Conservation (phyloP, 2,888 invertebrate species). For the Drosophila mettleri region DNA sequence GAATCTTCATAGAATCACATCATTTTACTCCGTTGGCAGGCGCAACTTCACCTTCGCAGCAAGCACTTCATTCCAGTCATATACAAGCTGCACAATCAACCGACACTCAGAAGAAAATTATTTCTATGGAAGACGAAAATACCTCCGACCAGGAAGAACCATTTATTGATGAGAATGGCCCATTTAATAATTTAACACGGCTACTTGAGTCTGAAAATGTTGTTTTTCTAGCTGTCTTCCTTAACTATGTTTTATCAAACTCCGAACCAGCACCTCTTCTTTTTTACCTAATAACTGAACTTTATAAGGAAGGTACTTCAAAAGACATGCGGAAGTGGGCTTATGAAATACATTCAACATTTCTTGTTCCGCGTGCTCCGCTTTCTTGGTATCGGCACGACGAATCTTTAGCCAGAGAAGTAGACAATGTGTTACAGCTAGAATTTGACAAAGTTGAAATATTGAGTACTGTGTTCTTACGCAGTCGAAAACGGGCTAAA, state of each 20-base stretch:
- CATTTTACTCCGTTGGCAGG: conserved; percentile 75
- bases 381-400: conserved; percentile 84
- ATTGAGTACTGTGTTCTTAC: conserved; percentile 94
- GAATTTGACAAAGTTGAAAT: conserved; percentile 96
- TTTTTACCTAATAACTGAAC: conserved; percentile 95
- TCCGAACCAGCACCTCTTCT: conserved; percentile 89
- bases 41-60: conserved; percentile 66
- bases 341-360: conserved; percentile 99
- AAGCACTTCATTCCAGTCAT: conserved; percentile 77
- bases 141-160: conserved; percentile 93
- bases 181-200: conserved; percentile 93
- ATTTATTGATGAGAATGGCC: conserved; percentile 93
- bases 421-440: conserved; percentile 93
- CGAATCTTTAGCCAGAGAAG: conserved; percentile 94
- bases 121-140: conserved; percentile 98
- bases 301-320: conserved; percentile 93
- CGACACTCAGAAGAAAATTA: conserved; percentile 90
- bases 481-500: conserved; percentile 90
- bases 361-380: conserved; percentile 93
- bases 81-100: conserved; percentile 83
- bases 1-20: conserved; percentile 78
- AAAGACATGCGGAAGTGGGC: conserved; percentile 99
- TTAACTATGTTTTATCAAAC: conserved; percentile 95
- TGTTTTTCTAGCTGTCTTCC: conserved; percentile 96
- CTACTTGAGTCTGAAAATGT: conserved; percentile 91